phyloP scores from a whole-genome alignment of 2,797 vertebrate genomes.

The Danio choprae region DNA sequence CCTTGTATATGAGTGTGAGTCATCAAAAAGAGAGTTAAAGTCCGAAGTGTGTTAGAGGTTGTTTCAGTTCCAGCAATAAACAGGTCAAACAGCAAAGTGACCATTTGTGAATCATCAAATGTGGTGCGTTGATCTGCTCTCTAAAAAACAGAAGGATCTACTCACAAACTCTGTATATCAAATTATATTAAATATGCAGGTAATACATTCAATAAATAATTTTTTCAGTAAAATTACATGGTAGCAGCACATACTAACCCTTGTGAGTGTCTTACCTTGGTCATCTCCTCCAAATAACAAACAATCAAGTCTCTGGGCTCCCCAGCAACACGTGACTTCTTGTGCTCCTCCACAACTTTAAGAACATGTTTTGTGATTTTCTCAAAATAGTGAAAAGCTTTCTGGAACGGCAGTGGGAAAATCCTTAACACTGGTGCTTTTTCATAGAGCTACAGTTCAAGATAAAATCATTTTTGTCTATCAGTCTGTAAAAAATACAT shows the following conservation, averaged over 20 bases:
- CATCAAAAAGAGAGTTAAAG: constrained; percentile 31
- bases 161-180: too few species aligned
- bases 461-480: not conserved
- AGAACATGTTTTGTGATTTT: constrained; percentile 19
- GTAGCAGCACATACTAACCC: too few species aligned
- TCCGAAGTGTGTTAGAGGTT: constrained; percentile 6
- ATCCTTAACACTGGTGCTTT: not conserved
- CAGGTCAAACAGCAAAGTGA: constrained; percentile 17
- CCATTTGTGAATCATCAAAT: constrained; percentile 28
- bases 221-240: too few species aligned
- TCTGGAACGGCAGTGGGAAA: constrained; percentile 17
- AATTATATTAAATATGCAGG: too few species aligned
- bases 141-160: not conserved
- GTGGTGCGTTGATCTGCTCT: not conserved
- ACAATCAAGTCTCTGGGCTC: constrained; percentile 41
- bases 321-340: not conserved
- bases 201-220: too few species aligned
- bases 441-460: constrained; percentile 27
- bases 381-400: constrained; percentile 13
- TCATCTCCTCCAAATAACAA: constrained; percentile 40
- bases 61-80: not conserved
- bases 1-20: constrained; percentile 11
- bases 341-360: constrained; percentile 40
- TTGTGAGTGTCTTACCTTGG: not conserved
- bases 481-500: too few species aligned